A percentile compares a stretch with the other conserved stretches of the same genome.
phyloP scores from a whole-genome alignment of 2,888 invertebrate genomes.

The Aricia artaxerxes region DNA sequence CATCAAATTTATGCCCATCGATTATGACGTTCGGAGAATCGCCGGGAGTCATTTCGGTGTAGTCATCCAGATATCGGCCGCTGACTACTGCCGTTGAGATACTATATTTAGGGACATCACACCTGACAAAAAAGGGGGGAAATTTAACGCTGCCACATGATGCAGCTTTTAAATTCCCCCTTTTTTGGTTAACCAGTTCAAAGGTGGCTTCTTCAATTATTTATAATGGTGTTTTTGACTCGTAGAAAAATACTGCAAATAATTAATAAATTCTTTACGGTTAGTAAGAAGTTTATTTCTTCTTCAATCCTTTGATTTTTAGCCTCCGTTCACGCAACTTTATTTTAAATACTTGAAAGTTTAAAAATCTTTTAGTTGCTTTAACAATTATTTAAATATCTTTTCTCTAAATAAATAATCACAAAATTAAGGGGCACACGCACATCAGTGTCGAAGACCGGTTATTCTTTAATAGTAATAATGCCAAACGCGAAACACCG shows the following conservation, averaged over 20 bases:
- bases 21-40: slow-evolving; percentile 10
- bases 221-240: too few species aligned
- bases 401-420: too few species aligned
- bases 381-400: too few species aligned
- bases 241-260: too few species aligned
- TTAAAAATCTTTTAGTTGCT: too few species aligned
- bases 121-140: background rate
- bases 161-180: too few species aligned
- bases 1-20: slow-evolving; percentile 10
- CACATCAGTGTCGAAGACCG: too few species aligned
- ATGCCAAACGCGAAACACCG: too few species aligned
- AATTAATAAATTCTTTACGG: background rate
- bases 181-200: background rate
- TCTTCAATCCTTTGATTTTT: background rate
- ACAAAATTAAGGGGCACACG: too few species aligned
- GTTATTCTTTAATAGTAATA: too few species aligned
- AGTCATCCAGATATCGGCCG: slow-evolving; percentile 13
- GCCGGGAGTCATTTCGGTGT: slow-evolving; percentile 9
- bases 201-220: background rate
- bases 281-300: background rate
- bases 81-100: background rate
- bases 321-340: too few species aligned
- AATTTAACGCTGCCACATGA: background rate
- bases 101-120: background rate
- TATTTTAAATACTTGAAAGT: too few species aligned